Percentiles rank a stretch among this genome's conserved stretches.
phyloP scores from a whole-genome alignment of 2,797 vertebrate genomes.

The Tapera naevia region DNA sequence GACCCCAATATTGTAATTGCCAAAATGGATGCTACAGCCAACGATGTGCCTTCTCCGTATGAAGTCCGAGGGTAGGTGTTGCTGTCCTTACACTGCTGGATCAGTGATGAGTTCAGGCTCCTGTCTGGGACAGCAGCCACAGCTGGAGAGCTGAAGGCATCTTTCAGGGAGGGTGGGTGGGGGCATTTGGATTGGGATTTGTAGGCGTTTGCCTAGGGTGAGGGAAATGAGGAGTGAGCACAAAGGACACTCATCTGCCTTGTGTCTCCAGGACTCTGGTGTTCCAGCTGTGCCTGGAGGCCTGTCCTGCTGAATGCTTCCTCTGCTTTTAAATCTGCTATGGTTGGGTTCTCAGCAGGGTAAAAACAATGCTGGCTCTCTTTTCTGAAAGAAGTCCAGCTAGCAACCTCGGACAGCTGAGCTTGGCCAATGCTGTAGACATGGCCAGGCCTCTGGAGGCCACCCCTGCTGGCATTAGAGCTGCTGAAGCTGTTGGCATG shows the following conservation, averaged over 20 bases:
- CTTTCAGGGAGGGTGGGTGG: rapidly evolving
- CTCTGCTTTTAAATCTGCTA: not conserved
- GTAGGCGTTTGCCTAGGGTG: not conserved
- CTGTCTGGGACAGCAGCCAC: not conserved
- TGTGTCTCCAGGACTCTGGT: not conserved
- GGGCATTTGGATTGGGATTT: not conserved
- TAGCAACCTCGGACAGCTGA: not conserved
- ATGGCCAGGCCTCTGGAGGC: not conserved
- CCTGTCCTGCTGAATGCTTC: not conserved
- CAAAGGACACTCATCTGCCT: not conserved
- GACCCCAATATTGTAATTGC: conserved; percentile 93
- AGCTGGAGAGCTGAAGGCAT: not conserved
- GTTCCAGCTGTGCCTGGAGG: not conserved
- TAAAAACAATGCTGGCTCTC: not conserved
- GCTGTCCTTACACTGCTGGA: rapidly evolving
- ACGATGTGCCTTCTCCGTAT: conserved; percentile 94
- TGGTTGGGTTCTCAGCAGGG: not conserved
- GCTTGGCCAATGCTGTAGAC: not conserved
- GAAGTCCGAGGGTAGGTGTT: conserved; percentile 94
- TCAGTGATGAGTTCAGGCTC: not conserved
- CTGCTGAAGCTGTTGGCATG: not conserved
- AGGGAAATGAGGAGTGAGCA: not conserved
- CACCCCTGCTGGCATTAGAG: not conserved
- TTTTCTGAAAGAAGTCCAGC: not conserved
- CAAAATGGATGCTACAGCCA: conserved; percentile 99